Evolutionary conservation across 2,797 vertebrate genomes (phyloP), one percentile per base, ranked within the genome.

Genomic region (Anguilla anguilla): DNA sequence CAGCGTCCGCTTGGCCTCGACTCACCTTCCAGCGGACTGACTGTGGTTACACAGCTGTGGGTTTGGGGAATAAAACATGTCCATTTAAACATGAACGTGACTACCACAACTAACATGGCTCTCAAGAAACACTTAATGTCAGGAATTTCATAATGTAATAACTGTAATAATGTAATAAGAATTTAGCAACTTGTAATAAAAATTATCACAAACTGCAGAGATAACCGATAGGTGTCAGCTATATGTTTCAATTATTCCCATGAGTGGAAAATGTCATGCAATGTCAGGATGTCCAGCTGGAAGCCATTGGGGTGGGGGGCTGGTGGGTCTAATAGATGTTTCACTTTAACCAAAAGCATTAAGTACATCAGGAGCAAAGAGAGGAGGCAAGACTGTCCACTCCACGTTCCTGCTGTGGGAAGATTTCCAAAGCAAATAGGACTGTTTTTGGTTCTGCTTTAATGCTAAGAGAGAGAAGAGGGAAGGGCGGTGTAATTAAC

Each of bases 361-460:
- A 39, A 51, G 61, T 25, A 55, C 6, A 35, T 22, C 25, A 64
- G 31, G 82, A 53, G 55, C 11, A 72, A 22, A 15, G 5, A 39
- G 22, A 28, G 83, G 11, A 83, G 59, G 43, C 49, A 28, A 17
- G 53, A 49, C n/a, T 87, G 22, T 55, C 35, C 31, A 43, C 51
- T 51, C 31, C 19, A 85, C 25, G 49, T 85, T 81, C 22, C 35
- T 31, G 15, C n/a, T 57, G 72, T 55, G 79, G 72, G 51, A 43
- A 17, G 28, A 13, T 77, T 43, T 86, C 67, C 25, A 86, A 51
- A 28, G 55, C 39, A 49, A 31, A 64, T 13, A 67, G 87, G 77
- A 19, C 64, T 72, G 51, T 72, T 25, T 79, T 72, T 88, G 55
- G 13, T 74, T 19, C 87, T 88, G 72, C 72, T 28, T 43, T 85